Evolutionary conservation across 1,140 invertebrate genomes (phyloP).

Genomic region (Wiebesia pumilae): DNA sequence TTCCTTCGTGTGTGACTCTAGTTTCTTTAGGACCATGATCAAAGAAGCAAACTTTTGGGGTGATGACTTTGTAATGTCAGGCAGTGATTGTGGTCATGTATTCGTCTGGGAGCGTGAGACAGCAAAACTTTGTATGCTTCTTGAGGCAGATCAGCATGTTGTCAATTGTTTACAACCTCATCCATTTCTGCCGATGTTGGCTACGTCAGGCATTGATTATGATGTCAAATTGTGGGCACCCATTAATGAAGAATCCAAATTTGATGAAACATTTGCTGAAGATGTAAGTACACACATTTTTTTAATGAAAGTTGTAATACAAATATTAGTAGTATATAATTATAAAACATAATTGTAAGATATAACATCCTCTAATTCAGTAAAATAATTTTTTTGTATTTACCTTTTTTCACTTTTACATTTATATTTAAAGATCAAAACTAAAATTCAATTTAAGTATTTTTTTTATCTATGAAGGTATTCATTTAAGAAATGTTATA

Average conservation of each 20-base stretch:
- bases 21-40: constrained; percentile 86
- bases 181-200: constrained; percentile 86
- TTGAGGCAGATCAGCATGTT: constrained; percentile 90
- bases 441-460: no score
- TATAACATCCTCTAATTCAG: no score
- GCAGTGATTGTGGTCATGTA: constrained; percentile 90
- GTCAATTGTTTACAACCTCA: constrained; percentile 93
- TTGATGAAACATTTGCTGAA: constrained; percentile 81
- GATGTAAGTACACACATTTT: constrained; percentile 77
- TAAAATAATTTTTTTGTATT: background rate
- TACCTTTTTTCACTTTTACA: background rate
- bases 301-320: background rate
- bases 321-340: background rate
- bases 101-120: constrained; percentile 82
- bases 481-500: no score
- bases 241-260: constrained; percentile 76
- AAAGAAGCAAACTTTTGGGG: constrained; percentile 95
- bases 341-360: background rate
- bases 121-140: constrained; percentile 83
- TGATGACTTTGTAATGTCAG: constrained; percentile 87
- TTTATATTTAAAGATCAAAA: background rate
- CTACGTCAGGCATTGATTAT: constrained; percentile 93
- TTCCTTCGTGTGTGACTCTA: constrained; percentile 68
- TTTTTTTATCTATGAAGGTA: no score
- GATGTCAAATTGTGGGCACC: constrained; percentile 93